phyloP scores from a whole-genome alignment of 1,140 invertebrate genomes.

The Musca vetustissima region DNA sequence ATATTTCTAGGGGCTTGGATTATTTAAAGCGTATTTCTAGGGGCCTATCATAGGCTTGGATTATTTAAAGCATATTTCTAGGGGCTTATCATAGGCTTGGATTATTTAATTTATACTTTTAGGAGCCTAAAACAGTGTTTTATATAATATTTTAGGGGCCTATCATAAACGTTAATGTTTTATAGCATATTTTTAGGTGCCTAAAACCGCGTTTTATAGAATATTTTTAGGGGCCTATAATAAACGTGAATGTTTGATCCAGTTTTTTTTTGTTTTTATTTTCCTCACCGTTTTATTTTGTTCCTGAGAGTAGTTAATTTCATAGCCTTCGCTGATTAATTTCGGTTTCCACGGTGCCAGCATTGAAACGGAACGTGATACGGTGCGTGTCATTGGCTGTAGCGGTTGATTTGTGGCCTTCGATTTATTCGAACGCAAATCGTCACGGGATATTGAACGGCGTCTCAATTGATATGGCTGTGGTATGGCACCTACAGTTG shows the following conservation, averaged over 20 bases:
- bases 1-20: neutral
- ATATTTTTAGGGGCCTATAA: neutral
- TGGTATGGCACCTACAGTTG: slow-evolving; percentile 62
- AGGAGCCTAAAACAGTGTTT: too few species aligned
- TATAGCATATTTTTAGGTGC: neutral
- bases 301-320: slow-evolving; percentile 78
- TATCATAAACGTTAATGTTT: too few species aligned
- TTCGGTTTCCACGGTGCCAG: slow-evolving; percentile 80
- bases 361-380: slow-evolving; percentile 81
- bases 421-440: slow-evolving; percentile 62
- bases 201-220: neutral
- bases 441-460: slow-evolving; percentile 65
- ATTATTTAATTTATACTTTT: neutral
- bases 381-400: slow-evolving; percentile 69
- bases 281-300: slow-evolving; percentile 57
- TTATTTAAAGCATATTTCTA: neutral
- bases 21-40: neutral
- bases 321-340: slow-evolving; percentile 70
- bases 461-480: slow-evolving; percentile 53
- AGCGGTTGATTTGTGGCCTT: slow-evolving; percentile 55
- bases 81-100: too few species aligned
- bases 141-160: neutral
- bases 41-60: too few species aligned
- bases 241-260: too few species aligned
- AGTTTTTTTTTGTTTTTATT: too few species aligned